Base-by-base conservation (phyloP, 2,113 vertebrate genomes). In the Coreoperca whiteheadi region DNA sequence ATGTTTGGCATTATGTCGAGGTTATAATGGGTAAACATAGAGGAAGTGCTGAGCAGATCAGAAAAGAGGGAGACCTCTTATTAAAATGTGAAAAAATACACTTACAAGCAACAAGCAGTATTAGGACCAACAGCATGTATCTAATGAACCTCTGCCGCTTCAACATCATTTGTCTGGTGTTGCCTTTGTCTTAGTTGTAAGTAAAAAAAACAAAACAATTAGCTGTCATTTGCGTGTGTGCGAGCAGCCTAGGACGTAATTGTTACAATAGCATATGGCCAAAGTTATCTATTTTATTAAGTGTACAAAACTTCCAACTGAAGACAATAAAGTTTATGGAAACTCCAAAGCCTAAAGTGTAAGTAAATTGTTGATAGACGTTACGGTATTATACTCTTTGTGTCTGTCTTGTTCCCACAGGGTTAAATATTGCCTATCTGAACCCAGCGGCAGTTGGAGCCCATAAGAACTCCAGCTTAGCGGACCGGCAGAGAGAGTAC, bases 381-480 rank as follows among this genome's bases (percentile, higher is more conserved):
- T 60, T 3, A 25, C 32, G 0, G 6, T 21, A 5, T 51, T 21
- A 5, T 51, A 2, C 11, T 65, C 48, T 71, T 21, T 18, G 20
- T 77, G 28, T 82, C 1, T 69, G 28, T 74, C 53, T 77, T 60
- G 1, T 54, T 2, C 50, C 51, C 73, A 25, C 88, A 98, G 98
- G 97, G 72, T 97, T 99, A 83, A 99, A 99, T 93, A 99, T 99
- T 77, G 97, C 98, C 0, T 99, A 99, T 94, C 96, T 99, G 96
- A 99, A 97, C 85, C 97, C 97, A 5, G 95, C 94, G 21, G 97
- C 97, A 9, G 97, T 99, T 1, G 97, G 96, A 53, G 96, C 96
- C 82, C 98, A 99, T 90, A 99, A 99, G 94, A 96, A 95, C 23
- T 97, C 97, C 82, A 98, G 97, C 89, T 88, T 98, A 95, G 98